These are phyloP conservation scores for Drosophila simulans DNA, from an alignment of 1,140 invertebrate genomes.

Conservation along the genomic window DNA sequence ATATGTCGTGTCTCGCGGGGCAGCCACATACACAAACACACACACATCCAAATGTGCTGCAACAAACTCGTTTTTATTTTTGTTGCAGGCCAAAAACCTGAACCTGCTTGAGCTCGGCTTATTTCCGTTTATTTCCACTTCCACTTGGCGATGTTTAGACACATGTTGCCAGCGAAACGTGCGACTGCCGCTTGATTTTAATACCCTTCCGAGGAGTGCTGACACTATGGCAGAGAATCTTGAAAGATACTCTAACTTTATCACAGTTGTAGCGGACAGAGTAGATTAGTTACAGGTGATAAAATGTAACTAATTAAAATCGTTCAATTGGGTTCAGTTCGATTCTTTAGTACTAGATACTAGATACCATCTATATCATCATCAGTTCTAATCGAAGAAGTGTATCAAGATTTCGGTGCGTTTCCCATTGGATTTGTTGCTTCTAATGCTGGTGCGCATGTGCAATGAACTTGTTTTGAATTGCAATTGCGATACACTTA, in stretches of 20 bases:
- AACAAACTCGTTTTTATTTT: slow-evolving; percentile 76
- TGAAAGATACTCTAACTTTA: not conserved
- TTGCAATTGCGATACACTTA: slow-evolving; percentile 57
- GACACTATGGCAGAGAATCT: not conserved
- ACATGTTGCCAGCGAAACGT: slow-evolving; percentile 41
- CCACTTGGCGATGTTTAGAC: slow-evolving; percentile 9
- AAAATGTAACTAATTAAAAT: not conserved
- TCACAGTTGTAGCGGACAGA: not conserved
- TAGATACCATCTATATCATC: too few species aligned
- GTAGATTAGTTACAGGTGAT: not conserved
- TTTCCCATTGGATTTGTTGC: slow-evolving; percentile 2
- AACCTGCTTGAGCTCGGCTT: slow-evolving; percentile 41
- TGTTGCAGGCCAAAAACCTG: slow-evolving; percentile 49
- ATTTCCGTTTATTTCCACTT: slow-evolving; percentile 28
- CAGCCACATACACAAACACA: too few species aligned
- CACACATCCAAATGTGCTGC: slow-evolving; percentile 62
- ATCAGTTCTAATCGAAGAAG: not conserved
- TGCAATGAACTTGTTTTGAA: slow-evolving; percentile 78
- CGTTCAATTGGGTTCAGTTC: too few species aligned
- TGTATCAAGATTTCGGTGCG: not conserved
- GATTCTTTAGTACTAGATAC: too few species aligned
- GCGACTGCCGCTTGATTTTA: slow-evolving; percentile 10
- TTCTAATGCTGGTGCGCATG: slow-evolving; percentile 67
- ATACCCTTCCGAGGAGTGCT: not conserved
- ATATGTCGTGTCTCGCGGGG: too few species aligned